Evolutionary conservation across 2,888 invertebrate genomes (phyloP).

Genomic region (Disparrhopalites patrizii): DNA sequence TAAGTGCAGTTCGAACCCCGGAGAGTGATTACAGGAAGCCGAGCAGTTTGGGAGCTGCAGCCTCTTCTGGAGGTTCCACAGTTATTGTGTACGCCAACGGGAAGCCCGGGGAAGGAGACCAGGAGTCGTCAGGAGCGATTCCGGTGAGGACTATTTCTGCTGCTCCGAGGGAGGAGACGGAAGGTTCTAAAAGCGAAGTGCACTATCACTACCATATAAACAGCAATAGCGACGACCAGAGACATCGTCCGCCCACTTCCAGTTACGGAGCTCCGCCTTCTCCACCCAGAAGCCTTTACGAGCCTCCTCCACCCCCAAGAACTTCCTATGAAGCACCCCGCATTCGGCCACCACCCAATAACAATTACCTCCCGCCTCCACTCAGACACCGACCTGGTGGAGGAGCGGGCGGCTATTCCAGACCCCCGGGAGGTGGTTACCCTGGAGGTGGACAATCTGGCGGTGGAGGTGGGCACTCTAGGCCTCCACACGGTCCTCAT

Average conservation of each 20-base stretch:
- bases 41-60: slow-evolving; percentile 30
- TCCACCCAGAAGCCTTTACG: neutral
- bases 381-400: no score
- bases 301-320: neutral
- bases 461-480: no score
- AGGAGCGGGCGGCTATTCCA: no score
- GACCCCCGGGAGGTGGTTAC: no score
- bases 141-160: neutral
- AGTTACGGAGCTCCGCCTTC: neutral
- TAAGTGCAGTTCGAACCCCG: slow-evolving; percentile 6
- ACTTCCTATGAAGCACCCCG: no score
- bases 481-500: no score
- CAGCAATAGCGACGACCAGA: neutral
- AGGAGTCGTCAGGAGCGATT: no score
- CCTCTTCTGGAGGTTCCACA: slow-evolving; percentile 42
- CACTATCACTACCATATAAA: slow-evolving; percentile 44
- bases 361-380: neutral
- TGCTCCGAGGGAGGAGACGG: neutral
- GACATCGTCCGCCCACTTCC: neutral
- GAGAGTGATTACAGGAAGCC: neutral
- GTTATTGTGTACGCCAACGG: slow-evolving; percentile 38
- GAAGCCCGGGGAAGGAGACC: no score
- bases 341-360: neutral
- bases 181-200: slow-evolving; percentile 35
- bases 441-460: no score